Conservation (phyloP, 2,888 invertebrate genomes). For the Caenorhabditis angaria region DNA sequence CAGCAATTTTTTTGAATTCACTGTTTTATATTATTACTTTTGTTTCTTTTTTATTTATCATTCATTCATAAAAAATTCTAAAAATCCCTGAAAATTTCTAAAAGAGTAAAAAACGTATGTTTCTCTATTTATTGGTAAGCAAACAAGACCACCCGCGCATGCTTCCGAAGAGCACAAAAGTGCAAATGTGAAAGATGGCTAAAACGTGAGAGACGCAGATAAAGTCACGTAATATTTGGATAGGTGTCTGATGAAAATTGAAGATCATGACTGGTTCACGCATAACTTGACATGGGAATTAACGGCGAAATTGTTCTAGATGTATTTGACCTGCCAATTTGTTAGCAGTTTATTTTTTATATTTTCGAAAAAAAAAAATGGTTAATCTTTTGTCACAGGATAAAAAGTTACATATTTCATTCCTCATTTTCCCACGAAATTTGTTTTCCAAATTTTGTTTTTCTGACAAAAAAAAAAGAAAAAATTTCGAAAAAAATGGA, state of each 20-base stretch:
- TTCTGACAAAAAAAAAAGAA: background rate
- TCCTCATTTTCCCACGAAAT: too few species aligned
- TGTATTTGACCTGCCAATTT: too few species aligned
- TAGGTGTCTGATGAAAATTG: slow-evolving; percentile 7
- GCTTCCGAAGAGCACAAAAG: background rate
- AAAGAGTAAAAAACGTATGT: background rate
- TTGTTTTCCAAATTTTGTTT: too few species aligned
- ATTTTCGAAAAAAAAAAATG: too few species aligned
- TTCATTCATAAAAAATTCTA: background rate
- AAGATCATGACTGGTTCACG: background rate
- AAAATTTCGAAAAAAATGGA: background rate
- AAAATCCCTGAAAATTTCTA: background rate
- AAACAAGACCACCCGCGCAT: background rate
- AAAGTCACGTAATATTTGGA: slow-evolving; percentile 5
- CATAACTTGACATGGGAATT: too few species aligned
- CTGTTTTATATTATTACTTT: background rate
- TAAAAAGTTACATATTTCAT: too few species aligned
- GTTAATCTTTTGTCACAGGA: too few species aligned
- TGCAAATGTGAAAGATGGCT: background rate
- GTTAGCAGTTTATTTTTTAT: too few species aligned
- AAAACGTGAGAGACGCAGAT: slow-evolving; percentile 3
- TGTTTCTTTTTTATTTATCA: background rate
- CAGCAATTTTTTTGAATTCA: background rate
- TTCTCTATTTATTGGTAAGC: background rate
- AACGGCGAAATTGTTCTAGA: too few species aligned